A percentile compares a stretch with the other conserved stretches of the same genome.
phyloP scores from a whole-genome alignment of 2,113 vertebrate species.

The Bostrychus sinensis region DNA sequence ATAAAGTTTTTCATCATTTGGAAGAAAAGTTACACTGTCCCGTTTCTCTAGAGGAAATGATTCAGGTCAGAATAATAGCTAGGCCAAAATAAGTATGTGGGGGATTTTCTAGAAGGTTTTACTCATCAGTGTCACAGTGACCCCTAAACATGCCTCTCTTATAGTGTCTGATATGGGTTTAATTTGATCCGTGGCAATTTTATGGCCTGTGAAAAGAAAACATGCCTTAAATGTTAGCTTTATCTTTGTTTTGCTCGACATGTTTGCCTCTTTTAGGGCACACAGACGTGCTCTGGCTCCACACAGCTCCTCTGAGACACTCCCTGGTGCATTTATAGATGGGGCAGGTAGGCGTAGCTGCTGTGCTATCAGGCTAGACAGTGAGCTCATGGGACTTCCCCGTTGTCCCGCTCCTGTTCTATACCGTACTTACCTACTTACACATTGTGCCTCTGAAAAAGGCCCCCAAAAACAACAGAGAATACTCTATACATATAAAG shows the following conservation, averaged over 20 bases:
- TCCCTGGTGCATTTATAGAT: slow-evolving; percentile 34
- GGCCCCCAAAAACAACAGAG: slow-evolving; percentile 19
- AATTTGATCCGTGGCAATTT: slow-evolving; percentile 8
- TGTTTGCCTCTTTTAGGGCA: slow-evolving; percentile 13
- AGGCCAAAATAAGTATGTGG: slow-evolving; percentile 33
- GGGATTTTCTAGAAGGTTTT: slow-evolving; percentile 26
- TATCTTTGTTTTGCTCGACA: neutral
- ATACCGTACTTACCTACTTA: slow-evolving; percentile 60
- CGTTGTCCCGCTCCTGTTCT: slow-evolving; percentile 47
- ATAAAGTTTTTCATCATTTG: slow-evolving; percentile 14
- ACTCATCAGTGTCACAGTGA: slow-evolving; percentile 36
- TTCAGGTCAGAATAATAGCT: slow-evolving; percentile 44
- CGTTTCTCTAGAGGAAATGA: slow-evolving; percentile 49
- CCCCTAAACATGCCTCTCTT: slow-evolving; percentile 2
- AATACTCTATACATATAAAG: slow-evolving; percentile 35
- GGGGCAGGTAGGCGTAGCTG: slow-evolving; percentile 54
- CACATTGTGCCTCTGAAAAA: slow-evolving; percentile 39
- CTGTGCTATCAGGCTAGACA: slow-evolving; percentile 63
- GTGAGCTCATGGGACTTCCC: slow-evolving; percentile 77
- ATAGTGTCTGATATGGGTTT: neutral
- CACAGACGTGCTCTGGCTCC: slow-evolving; percentile 20
- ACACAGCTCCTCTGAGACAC: slow-evolving; percentile 32
- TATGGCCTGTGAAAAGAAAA: slow-evolving; percentile 1
- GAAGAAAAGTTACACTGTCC: slow-evolving; percentile 31
- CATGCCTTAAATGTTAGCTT: neutral